phyloP scores from a whole-genome alignment of 2,113 vertebrate species.

The Hemibagrus wyckioides region DNA sequence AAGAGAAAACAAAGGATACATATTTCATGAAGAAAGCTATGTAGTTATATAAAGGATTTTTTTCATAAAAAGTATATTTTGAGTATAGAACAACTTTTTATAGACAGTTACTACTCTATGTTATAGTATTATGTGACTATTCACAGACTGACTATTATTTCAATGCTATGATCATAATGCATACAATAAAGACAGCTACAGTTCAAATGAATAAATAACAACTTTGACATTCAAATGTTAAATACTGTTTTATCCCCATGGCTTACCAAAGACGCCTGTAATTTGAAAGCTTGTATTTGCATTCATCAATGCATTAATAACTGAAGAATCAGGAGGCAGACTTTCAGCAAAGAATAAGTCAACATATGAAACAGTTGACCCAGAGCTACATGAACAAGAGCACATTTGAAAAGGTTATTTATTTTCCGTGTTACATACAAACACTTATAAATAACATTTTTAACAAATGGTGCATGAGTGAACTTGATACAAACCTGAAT shows the following conservation, averaged over 20 bases:
- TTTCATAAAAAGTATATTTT: neutral
- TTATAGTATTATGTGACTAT: too few relatives aligned
- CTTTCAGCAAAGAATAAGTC: neutral
- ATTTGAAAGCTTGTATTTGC: neutral
- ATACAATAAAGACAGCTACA: neutral
- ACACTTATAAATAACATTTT: neutral
- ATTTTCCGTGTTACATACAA: too few relatives aligned
- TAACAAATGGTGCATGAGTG: neutral
- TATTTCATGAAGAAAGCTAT: too few relatives aligned
- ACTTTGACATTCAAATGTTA: neutral
- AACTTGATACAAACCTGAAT: neutral
- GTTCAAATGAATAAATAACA: neutral
- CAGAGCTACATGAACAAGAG: neutral
- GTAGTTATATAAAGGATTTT: neutral
- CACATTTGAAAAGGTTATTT: neutral
- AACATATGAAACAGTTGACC: conserved; percentile 2
- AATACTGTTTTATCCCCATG: neutral
- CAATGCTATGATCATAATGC: neutral
- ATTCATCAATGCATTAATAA: neutral
- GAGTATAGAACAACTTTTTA: too few relatives aligned
- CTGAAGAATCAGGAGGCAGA: neutral
- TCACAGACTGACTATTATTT: neutral
- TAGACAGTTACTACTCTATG: too few relatives aligned
- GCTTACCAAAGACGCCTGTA: neutral
- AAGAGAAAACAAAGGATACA: neutral